These are phyloP conservation scores for Lepus townsendii DNA, from an alignment of 2,797 vertebrate genomes.

Conservation along the genomic window DNA sequence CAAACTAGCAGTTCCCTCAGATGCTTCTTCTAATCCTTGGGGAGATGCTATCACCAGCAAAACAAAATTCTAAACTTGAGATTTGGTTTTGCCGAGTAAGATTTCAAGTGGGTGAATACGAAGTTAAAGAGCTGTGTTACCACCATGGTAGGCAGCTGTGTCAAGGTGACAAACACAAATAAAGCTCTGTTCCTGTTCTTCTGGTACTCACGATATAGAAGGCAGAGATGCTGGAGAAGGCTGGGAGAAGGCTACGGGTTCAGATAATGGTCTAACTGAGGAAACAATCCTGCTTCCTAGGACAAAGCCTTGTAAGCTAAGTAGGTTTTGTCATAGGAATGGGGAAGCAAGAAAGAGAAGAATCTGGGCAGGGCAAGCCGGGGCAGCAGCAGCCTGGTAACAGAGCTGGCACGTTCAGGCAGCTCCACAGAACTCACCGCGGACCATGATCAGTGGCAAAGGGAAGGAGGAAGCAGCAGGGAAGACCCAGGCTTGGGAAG, in stretches of 20 bases:
- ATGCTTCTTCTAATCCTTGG: not conserved
- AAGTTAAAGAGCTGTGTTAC: too few relatives aligned
- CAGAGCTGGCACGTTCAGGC: not conserved
- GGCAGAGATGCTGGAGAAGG: not conserved
- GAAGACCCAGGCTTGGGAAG: not conserved
- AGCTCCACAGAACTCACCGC: not conserved
- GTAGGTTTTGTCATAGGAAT: not conserved
- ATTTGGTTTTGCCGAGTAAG: not conserved
- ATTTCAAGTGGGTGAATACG: not conserved
- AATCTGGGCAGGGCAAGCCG: not conserved
- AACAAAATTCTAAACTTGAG: not conserved
- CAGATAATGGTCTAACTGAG: not conserved
- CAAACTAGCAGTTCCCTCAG: not conserved
- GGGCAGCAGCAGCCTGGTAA: not conserved
- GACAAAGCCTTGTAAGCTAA: not conserved
- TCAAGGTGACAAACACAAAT: not conserved
- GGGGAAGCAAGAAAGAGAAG: not conserved
- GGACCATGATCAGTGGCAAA: not conserved
- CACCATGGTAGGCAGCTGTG: not conserved
- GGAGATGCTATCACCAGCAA: not conserved
- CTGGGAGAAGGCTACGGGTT: not conserved
- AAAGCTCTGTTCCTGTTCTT: not conserved
- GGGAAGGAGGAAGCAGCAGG: not conserved
- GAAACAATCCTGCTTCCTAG: not conserved
- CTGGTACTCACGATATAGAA: not conserved